A percentile compares a stretch with the other conserved stretches of the same genome.
Evolutionary conservation across 2,888 invertebrate species (phyloP).

Genomic region (Parnassius mnemosyne): DNA sequence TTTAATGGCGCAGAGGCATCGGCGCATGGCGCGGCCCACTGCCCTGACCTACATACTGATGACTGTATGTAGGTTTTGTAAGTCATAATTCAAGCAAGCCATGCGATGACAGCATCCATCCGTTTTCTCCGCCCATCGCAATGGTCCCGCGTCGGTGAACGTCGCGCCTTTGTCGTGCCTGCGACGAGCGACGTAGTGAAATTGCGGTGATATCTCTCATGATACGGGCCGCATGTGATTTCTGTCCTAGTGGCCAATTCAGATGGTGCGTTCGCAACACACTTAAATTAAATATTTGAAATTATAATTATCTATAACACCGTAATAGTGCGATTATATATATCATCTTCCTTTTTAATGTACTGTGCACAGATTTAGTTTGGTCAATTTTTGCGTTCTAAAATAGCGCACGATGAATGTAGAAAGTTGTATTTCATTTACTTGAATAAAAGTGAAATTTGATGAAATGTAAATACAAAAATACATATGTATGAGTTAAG

Average conservation of each 20-base stretch:
- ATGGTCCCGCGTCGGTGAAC: constrained; percentile 41
- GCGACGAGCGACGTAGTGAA: constrained; percentile 48
- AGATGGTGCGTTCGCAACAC: constrained; percentile 42
- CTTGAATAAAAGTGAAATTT: neutral
- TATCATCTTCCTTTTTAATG: no score
- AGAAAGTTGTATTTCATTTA: constrained; percentile 1
- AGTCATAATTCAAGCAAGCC: constrained; percentile 67
- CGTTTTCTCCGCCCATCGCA: constrained; percentile 62
- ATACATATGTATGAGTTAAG: neutral
- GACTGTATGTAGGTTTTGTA: constrained; percentile 79
- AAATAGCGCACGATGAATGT: no score
- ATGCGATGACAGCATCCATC: constrained; percentile 70
- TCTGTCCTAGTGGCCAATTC: constrained; percentile 68
- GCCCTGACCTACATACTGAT: constrained; percentile 73
- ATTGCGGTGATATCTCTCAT: constrained; percentile 67
- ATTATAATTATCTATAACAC: constrained; percentile 9
- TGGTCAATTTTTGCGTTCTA: no score
- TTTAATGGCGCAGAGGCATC: constrained; percentile 31
- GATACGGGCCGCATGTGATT: constrained; percentile 55
- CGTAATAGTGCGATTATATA: constrained; percentile 9
- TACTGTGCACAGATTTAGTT: no score
- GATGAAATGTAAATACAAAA: neutral
- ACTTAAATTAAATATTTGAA: constrained; percentile 13
- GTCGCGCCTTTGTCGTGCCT: constrained; percentile 21
- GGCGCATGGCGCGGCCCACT: constrained; percentile 62